Evolutionary conservation across 2,888 invertebrate genomes (phyloP), one percentile per base, ranked within the genome.

Genomic region (Pycnomerus fuliginosus): DNA sequence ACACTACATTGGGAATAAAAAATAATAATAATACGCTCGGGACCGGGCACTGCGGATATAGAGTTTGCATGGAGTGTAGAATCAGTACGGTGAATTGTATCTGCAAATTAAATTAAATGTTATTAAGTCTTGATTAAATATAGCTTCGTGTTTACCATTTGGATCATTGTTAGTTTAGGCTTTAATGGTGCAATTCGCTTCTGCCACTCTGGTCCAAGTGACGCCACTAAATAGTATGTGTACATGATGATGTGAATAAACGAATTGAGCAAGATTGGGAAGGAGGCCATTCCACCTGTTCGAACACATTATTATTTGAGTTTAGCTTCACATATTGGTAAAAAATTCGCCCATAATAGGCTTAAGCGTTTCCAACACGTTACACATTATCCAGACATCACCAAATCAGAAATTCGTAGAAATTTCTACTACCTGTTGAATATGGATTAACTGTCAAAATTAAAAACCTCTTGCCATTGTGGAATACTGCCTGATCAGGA

Each of bases 211-310:
- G 80, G 77, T 49, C 82, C 83, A 43, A 84, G 76, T 41, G 82
- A 80, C 0, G 84, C 73, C 1, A 84, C 62, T 7, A 85, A 74
- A 64, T 88, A 88, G 69, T 88, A 88, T 3, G 76, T 74, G 64
- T 88, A 88, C 87, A 88, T 88, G n/a, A 87, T 64, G 2, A 86
- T 77, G 58, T 88, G 88, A 1, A 88, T 79, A 1, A 75, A 69
- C 32, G 77, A 80, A 66, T 88, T 88, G 31, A 85, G 61, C 69
- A 84, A 74, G 0, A 84, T 75, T 0, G 82, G 75, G 62, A 84
- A 81, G 0, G 83, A 77, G 24, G 80, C 74, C 69, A 83, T 78
- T 11, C 80, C 83, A 60, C 85, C 87, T 87, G n/a, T n/a, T n/a
- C n/a, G n/a, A n/a, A n/a, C n/a, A n/a, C n/a, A n/a, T n/a, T n/a